Evolutionary conservation across 2,888 invertebrate species (phyloP).

Genomic region (Drosophila dives): DNA sequence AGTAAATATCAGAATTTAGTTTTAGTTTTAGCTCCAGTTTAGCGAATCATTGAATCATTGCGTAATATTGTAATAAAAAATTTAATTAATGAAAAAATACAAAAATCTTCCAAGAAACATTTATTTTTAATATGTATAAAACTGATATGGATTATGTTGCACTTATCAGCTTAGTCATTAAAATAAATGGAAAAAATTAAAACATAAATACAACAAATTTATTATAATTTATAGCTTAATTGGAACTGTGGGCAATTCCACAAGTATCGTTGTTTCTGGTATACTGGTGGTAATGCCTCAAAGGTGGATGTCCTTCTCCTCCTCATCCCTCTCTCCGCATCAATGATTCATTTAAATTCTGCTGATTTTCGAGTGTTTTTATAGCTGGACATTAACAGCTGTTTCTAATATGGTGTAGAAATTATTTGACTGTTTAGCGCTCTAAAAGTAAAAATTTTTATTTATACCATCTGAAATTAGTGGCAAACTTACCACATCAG

Average conservation of each 20-base stretch:
- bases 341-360: conserved; percentile 29
- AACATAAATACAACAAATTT: too few relatives aligned
- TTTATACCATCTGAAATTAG: too few relatives aligned
- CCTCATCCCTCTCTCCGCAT: conserved; percentile 50
- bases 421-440: conserved; percentile 41
- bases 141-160: too few relatives aligned
- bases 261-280: too few relatives aligned
- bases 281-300: conserved; percentile 5
- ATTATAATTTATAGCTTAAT: too few relatives aligned
- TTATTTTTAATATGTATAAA: too few relatives aligned
- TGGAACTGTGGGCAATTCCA: too few relatives aligned
- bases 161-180: too few relatives aligned
- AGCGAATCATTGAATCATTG: too few relatives aligned
- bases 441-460: background rate
- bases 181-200: too few relatives aligned
- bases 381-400: conserved; percentile 8
- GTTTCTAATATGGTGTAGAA: conserved; percentile 49
- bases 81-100: too few relatives aligned
- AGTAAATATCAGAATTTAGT: background rate
- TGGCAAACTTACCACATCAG: conserved; percentile 37
- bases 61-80: background rate
- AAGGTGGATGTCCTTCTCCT: conserved; percentile 31
- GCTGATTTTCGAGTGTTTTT: conserved; percentile 3
- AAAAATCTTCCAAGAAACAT: too few relatives aligned
- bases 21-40: background rate